These are phyloP conservation scores for Ancistrus triradiatus DNA, from an alignment of 2,113 vertebrate species.

Conservation along the genomic window DNA sequence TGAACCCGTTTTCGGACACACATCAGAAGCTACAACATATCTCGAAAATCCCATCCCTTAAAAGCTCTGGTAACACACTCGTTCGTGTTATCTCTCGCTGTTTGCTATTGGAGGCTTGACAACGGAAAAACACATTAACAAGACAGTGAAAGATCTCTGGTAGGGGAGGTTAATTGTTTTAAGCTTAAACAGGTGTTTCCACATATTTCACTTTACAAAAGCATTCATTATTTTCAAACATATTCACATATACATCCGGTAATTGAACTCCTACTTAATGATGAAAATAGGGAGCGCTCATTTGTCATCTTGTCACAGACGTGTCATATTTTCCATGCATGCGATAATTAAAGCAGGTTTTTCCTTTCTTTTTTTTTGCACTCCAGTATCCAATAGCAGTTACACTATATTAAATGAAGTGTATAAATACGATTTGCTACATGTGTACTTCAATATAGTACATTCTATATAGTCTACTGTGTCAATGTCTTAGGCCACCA, in stretches of 20 bases:
- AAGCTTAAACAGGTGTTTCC: constrained; percentile 33
- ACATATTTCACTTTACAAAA: constrained; percentile 25
- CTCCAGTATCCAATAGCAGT: too few species aligned
- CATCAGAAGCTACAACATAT: constrained; percentile 27
- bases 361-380: too few species aligned
- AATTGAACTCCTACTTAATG: constrained; percentile 34
- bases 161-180: constrained; percentile 40
- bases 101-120: too few species aligned
- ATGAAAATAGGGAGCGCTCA: not conserved
- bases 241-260: constrained; percentile 37
- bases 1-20: too few species aligned
- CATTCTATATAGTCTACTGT: too few species aligned
- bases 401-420: too few species aligned
- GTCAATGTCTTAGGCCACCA: too few species aligned
- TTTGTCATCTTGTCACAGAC: constrained; percentile 29
- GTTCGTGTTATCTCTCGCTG: constrained; percentile 47
- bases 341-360: too few species aligned
- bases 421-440: too few species aligned
- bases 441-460: too few species aligned
- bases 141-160: constrained; percentile 40
- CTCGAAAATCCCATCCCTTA: constrained; percentile 50
- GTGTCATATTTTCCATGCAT: constrained; percentile 26
- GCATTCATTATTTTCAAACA: constrained; percentile 28
- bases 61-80: constrained; percentile 43
- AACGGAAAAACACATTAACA: constrained; percentile 46